A percentile compares a stretch with the other conserved stretches of the same genome.
Conservation (phyloP, 2,888 invertebrate species). For the Drosophila tripunctata region DNA sequence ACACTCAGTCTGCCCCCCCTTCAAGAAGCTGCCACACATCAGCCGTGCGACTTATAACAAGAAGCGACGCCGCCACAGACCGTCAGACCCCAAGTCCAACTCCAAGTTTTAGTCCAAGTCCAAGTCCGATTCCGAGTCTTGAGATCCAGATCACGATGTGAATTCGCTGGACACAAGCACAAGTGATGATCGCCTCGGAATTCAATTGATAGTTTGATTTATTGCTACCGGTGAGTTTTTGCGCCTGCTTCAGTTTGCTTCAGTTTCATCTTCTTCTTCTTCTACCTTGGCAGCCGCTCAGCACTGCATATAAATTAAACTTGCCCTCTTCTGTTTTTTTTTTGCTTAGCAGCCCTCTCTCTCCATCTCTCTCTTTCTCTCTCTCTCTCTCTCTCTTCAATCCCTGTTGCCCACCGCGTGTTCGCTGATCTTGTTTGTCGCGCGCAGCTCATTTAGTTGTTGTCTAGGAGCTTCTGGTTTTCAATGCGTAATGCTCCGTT, state of each 20-base stretch:
- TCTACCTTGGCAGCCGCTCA: conserved; percentile 8
- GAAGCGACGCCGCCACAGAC: conserved; percentile 55
- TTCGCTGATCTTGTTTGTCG: conserved; percentile 81
- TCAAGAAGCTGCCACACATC: conserved; percentile 45
- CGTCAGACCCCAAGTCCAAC: background rate
- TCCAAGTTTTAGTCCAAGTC: background rate
- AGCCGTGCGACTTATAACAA: conserved; percentile 72
- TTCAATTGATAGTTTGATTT: conserved; percentile 84
- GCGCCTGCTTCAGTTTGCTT: conserved; percentile 12
- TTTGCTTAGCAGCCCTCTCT: conserved; percentile 14
- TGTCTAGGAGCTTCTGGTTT: conserved; percentile 79
- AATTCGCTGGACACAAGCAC: conserved; percentile 38
- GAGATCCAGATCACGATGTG: conserved; percentile 27
- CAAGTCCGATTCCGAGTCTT: background rate
- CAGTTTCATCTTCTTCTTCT: background rate
- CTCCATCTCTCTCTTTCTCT: conserved; percentile 8
- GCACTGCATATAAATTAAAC: conserved; percentile 78
- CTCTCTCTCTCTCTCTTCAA: background rate
- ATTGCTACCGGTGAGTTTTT: conserved; percentile 82
- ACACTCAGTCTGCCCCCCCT: conserved; percentile 3
- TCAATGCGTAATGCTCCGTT: conserved; percentile 60
- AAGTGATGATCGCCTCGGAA: conserved; percentile 83
- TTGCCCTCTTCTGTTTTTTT: conserved; percentile 67
- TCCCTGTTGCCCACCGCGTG: conserved; percentile 28
- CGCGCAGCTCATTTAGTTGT: conserved; percentile 70